These are phyloP conservation scores for Goniozus legneri DNA, from an alignment of 1,140 invertebrate species.

Conservation along the genomic window DNA sequence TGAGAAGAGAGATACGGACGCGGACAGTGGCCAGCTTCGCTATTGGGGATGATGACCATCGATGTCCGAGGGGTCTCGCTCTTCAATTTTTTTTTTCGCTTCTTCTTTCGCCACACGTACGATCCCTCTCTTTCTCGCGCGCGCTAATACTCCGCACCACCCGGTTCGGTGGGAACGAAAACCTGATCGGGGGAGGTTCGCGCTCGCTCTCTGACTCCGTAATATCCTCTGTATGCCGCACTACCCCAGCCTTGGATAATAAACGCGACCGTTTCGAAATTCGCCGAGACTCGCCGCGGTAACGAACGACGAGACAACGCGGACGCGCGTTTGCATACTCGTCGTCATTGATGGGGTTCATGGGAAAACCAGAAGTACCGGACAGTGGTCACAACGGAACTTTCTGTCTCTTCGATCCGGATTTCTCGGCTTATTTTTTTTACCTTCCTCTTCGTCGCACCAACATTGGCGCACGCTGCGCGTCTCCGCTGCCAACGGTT, in stretches of 20 bases:
- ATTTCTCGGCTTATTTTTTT: neutral
- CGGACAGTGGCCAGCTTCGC: constrained; percentile 25
- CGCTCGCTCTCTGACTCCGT: too few species aligned
- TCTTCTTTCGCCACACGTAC: neutral
- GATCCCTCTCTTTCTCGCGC: constrained; percentile 11
- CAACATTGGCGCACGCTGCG: neutral
- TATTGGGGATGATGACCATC: constrained; percentile 42
- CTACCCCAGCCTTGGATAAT: too few species aligned
- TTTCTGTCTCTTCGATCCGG: neutral
- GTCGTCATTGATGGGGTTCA: constrained; percentile 13
- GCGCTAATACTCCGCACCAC: too few species aligned
- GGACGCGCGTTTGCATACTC: neutral
- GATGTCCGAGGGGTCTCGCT: constrained; percentile 34
- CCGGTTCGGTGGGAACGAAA: constrained; percentile 51
- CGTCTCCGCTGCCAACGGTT: too few species aligned
- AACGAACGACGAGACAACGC: too few species aligned
- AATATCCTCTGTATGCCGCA: too few species aligned
- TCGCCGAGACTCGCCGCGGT: neutral
- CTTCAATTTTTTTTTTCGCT: neutral
- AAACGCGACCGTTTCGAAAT: constrained; percentile 19
- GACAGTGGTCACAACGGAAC: constrained; percentile 36
- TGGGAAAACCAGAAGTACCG: constrained; percentile 38
- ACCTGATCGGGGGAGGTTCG: constrained; percentile 43
- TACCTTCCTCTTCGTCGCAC: neutral
- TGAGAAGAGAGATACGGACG: constrained; percentile 10